Conservation (phyloP, 2,113 vertebrate genomes). For the Lophochroa leadbeateri region DNA sequence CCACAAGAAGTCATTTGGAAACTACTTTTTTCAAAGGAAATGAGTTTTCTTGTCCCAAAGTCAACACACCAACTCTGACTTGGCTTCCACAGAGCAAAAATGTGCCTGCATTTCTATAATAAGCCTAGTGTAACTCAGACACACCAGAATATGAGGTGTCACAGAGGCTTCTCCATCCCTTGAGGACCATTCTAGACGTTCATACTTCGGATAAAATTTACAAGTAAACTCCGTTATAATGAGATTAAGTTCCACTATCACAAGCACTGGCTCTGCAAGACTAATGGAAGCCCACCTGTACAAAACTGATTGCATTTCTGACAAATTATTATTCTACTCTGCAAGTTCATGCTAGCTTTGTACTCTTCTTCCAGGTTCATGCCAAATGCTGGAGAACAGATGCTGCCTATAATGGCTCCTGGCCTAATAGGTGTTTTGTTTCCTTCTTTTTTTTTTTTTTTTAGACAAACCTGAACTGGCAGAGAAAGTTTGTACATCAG, state of each 20-base stretch:
- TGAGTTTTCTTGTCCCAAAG: neutral
- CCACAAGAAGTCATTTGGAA: neutral
- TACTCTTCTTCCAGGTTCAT: neutral
- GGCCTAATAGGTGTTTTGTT: neutral
- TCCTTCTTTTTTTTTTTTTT: neutral
- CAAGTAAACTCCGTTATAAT: neutral
- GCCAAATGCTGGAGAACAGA: constrained; percentile 21
- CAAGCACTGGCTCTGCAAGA: neutral
- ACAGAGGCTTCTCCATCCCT: neutral
- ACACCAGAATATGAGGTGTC: accelerated
- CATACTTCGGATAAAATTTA: neutral
- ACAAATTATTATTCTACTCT: neutral
- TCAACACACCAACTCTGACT: neutral
- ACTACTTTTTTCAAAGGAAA: neutral
- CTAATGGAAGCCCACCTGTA: neutral
- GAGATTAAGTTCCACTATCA: neutral
- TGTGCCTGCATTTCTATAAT: neutral
- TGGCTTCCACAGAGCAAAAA: neutral
- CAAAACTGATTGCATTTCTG: neutral
- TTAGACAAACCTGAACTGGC: neutral
- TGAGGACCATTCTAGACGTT: neutral
- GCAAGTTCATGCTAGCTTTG: neutral
- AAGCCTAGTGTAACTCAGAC: accelerated
- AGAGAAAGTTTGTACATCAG: neutral
- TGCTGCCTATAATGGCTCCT: neutral